Evolutionary conservation across 1,140 invertebrate genomes (phyloP).

Genomic region (Eciton burchellii): DNA sequence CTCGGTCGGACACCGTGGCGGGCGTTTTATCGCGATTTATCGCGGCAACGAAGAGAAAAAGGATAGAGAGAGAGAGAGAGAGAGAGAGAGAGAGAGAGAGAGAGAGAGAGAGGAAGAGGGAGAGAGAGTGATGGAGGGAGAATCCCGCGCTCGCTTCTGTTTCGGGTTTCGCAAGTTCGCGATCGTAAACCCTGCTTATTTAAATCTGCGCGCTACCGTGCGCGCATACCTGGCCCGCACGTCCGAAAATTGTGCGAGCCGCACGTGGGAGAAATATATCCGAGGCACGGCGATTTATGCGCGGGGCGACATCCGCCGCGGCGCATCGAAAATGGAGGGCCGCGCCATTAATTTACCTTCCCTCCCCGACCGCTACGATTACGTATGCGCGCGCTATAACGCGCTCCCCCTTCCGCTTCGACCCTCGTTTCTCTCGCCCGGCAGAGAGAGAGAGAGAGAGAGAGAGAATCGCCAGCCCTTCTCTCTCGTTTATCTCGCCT

Average conservation of each 20-base stretch:
- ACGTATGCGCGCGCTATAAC: conserved; percentile 29
- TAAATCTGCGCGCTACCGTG: conserved; percentile 54
- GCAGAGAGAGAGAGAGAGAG: too few relatives aligned
- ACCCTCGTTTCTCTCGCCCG: too few relatives aligned
- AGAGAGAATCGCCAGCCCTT: conserved; percentile 13
- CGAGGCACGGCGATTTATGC: conserved; percentile 44
- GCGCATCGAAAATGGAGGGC: conserved; percentile 30
- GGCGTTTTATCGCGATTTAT: conserved; percentile 30
- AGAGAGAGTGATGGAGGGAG: too few relatives aligned
- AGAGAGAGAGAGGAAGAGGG: too few relatives aligned
- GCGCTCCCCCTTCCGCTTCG: not conserved
- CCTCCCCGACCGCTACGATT: conserved; percentile 20
- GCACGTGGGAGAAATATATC: conserved; percentile 26
- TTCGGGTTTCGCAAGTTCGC: conserved; percentile 31
- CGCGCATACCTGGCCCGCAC: conserved; percentile 34
- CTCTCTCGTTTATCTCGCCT: not conserved
- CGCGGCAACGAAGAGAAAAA: conserved; percentile 10
- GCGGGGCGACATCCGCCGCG: conserved; percentile 18
- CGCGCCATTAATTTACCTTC: conserved; percentile 32
- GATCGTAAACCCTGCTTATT: conserved; percentile 53
- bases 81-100: too few relatives aligned
- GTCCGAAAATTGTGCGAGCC: conserved; percentile 44
- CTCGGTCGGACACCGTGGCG: conserved; percentile 17
- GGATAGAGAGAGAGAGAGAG: too few relatives aligned
- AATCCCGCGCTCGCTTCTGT: conserved; percentile 3